Base-by-base conservation (phyloP, 2,888 invertebrate species). In the Xestia rhomboidea region DNA sequence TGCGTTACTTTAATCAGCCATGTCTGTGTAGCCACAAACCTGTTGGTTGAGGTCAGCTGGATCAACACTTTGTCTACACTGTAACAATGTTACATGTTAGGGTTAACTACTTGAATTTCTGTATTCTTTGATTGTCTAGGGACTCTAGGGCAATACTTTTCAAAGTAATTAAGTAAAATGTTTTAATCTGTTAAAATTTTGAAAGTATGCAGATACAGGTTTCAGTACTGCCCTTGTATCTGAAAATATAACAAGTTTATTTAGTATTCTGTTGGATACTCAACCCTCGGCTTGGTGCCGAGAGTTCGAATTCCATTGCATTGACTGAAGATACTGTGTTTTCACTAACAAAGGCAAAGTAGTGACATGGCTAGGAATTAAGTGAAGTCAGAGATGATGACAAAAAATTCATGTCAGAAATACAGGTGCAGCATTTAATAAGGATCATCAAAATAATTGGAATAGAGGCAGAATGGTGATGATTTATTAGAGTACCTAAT, bases 1-100 rank as follows among this genome's bases (percentile, higher is more conserved):
- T 98, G 98, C 0, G 98, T 97, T 0, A 98, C 97, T 95, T 99
- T 98, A 69, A 99, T 97, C 41, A 99, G 97, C 99, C 99, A 99
- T 81, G 98, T 98, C 91, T 98, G 98, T 0, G 99, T 99, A 0
- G 98, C 98, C 68, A 98, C 96, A 49, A 98, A 97, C 89, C 97
- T 98, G 83, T 97, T 97, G 34, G 98, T 97, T 0, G 98, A 97
- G 89, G 97, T 98, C 41, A 98, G 97, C 80, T 97, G 97, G 81
- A 98, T 97, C 41, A 97, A 97, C 66, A 98, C 97, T 92, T 98
- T 98, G 88, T 98, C 98, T 75, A 98, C 97, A 82, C 98, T 98
- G 93, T 66, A 97, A 93, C 34, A 77, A 79, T 63, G 57, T 54
- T n/a, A 63, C 51, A 62, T n/a, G 8, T n/a, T n/a, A n/a, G 2